Evolutionary conservation across 2,113 vertebrate species (phyloP).

Genomic region (Syngnathoides biaculeatus): DNA sequence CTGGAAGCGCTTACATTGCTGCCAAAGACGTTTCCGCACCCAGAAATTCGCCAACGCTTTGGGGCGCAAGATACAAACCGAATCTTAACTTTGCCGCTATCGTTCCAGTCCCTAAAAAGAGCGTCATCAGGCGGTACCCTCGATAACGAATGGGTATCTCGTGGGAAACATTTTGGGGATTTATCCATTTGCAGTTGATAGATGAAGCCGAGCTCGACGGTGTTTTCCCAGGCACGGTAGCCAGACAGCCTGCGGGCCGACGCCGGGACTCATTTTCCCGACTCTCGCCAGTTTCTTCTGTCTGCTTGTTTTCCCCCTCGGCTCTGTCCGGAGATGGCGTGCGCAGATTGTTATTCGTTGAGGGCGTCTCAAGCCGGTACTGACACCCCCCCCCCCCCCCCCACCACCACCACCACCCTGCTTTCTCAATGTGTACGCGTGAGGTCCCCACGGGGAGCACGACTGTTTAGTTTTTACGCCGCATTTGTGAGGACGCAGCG

Average conservation of each 20-base stretch:
- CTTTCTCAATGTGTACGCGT: no score
- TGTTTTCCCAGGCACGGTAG: not conserved
- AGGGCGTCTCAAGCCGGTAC: conserved; percentile 69
- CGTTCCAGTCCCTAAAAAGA: not conserved
- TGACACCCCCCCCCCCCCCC: no score
- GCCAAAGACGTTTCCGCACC: no score
- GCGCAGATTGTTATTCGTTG: conserved; percentile 71
- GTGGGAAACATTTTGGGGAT: not conserved
- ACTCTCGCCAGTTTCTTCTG: conserved; percentile 34
- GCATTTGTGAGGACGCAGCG: no score
- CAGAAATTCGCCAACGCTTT: no score
- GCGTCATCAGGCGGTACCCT: not conserved
- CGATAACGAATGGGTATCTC: not conserved
- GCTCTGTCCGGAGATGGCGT: conserved; percentile 55
- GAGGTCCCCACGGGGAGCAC: not conserved
- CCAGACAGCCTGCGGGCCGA: not conserved
- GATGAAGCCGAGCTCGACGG: not conserved
- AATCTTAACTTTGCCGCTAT: no score
- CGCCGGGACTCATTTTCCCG: conserved; percentile 28
- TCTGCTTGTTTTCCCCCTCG: conserved; percentile 55
- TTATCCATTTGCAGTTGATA: not conserved
- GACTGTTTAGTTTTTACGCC: not conserved
- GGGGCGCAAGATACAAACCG: no score
- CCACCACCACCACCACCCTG: no score
- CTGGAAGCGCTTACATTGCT: no score